These are phyloP conservation scores for Rhagonycha fulva DNA, from an alignment of 2,888 invertebrate species.

Conservation along the genomic window DNA sequence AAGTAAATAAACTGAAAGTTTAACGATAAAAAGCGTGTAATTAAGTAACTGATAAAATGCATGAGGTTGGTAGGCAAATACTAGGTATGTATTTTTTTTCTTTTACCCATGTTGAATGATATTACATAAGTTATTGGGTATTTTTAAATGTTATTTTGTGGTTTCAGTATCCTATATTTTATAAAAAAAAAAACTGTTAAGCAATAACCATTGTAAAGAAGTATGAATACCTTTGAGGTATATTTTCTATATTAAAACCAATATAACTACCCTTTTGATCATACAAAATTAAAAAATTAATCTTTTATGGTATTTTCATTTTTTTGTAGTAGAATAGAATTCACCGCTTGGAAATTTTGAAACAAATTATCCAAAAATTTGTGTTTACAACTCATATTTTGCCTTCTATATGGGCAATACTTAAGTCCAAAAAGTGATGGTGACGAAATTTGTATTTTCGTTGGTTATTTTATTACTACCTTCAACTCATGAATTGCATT, in stretches of 20 bases:
- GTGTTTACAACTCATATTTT: no score
- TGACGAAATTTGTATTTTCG: no score
- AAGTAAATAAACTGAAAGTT: not conserved
- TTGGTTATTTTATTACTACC: no score
- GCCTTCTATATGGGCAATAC: no score
- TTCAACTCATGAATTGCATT: no score
- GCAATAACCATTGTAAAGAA: not conserved
- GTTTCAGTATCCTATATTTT: no score
- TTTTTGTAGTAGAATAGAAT: no score
- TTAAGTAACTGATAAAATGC: not conserved
- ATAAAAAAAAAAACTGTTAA: not conserved
- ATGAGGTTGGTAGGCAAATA: not conserved
- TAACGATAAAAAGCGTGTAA: not conserved
- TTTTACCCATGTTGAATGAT: not conserved
- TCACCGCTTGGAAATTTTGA: no score
- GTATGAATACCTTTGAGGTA: not conserved
- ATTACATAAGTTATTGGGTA: not conserved
- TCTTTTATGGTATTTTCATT: no score
- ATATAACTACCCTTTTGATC: not conserved
- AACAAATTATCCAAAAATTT: no score
- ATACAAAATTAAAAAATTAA: not conserved
- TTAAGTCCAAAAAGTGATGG: no score
- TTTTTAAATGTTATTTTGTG: not conserved
- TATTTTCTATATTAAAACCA: not conserved
- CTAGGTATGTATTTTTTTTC: not conserved